phyloP scores from a whole-genome alignment of 2,797 vertebrate species.

The Buphagus erythrorhynchus region DNA sequence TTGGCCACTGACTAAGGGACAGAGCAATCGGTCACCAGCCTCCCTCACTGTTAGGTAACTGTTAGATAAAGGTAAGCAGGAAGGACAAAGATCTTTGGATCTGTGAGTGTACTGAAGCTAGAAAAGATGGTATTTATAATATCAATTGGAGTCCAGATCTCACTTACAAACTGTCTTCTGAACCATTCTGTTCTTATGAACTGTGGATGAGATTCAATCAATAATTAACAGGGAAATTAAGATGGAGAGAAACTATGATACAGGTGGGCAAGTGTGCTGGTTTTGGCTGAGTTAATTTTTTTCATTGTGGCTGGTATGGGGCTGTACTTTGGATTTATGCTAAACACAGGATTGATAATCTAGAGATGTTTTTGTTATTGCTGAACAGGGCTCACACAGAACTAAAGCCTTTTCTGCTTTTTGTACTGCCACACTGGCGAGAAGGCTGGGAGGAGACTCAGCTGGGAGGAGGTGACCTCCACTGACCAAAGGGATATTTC shows the following conservation, averaged over 20 bases:
- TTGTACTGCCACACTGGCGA: fast-evolving
- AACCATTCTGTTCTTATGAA: not conserved
- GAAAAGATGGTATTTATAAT: not conserved
- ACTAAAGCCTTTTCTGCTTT: not conserved
- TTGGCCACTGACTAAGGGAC: not conserved
- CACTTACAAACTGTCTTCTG: not conserved
- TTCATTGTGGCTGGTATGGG: not conserved
- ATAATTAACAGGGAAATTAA: not conserved
- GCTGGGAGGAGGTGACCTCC: not conserved
- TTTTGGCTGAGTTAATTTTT: not conserved
- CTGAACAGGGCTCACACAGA: not conserved
- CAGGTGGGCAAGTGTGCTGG: not conserved
- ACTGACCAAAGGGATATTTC: not conserved
- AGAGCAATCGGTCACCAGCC: not conserved
- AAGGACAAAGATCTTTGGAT: too few relatives aligned
- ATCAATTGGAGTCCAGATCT: not conserved
- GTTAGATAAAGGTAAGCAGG: too few relatives aligned
- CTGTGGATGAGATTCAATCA: not conserved
- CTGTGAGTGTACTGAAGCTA: too few relatives aligned
- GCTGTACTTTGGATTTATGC: not conserved
- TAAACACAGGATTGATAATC: not conserved
- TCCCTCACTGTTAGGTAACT: not conserved
- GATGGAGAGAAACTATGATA: not conserved
- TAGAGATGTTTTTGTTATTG: not conserved
- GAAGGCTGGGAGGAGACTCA: not conserved